Percentiles rank a stretch among this genome's conserved stretches.
Evolutionary conservation across 2,797 vertebrate genomes (phyloP).

Genomic region (Cichlasoma orientale): DNA sequence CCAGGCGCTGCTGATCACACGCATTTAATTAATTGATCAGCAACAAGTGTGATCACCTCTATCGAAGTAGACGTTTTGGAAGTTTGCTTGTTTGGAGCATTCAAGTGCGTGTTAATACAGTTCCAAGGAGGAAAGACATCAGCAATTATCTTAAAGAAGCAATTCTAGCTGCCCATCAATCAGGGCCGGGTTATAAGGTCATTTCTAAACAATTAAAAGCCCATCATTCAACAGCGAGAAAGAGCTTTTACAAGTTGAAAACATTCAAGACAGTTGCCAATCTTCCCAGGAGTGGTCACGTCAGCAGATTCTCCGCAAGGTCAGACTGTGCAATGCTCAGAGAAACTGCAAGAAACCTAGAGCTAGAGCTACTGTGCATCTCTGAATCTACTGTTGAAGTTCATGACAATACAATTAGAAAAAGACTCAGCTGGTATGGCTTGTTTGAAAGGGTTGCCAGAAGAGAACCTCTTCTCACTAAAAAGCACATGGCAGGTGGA

Average conservation of each 20-base stretch:
- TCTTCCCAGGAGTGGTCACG: neutral
- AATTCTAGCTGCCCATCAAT: neutral
- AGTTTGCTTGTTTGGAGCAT: neutral
- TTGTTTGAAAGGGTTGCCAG: neutral
- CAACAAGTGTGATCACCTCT: neutral
- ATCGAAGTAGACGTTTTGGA: neutral
- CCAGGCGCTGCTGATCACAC: neutral
- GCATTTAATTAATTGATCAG: neutral
- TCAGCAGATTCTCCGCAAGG: too few species aligned
- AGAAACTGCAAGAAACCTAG: neutral
- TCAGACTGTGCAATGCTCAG: neutral
- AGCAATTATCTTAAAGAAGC: neutral
- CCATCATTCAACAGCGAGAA: neutral
- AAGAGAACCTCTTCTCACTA: neutral
- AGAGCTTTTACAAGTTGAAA: neutral
- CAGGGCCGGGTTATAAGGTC: neutral
- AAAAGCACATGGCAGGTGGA: neutral
- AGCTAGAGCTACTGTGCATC: too few species aligned
- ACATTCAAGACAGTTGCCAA: neutral
- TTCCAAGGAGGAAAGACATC: neutral
- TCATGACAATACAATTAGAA: neutral
- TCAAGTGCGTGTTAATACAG: neutral
- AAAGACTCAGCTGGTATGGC: neutral
- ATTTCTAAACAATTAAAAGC: neutral
- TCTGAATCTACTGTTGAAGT: neutral